phyloP scores from a whole-genome alignment of 2,113 vertebrate species.

The Elephantulus edwardii region DNA sequence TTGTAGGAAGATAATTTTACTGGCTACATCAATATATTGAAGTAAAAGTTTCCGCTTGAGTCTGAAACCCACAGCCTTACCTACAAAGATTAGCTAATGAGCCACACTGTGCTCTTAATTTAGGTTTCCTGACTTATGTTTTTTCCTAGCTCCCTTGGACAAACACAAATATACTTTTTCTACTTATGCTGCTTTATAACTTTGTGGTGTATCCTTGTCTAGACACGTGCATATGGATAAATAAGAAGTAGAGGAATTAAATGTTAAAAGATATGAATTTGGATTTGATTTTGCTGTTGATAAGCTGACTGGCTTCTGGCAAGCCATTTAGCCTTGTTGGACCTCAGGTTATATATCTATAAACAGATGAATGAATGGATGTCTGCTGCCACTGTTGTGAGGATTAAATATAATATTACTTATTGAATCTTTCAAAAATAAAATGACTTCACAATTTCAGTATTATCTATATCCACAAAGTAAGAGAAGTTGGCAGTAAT shows the following conservation, averaged over 20 bases:
- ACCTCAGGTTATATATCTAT: slow-evolving; percentile 10
- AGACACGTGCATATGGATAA: not conserved
- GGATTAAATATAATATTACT: slow-evolving; percentile 39
- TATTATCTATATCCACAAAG: not conserved
- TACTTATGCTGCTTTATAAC: slow-evolving; percentile 31
- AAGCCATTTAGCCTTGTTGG: slow-evolving; percentile 41
- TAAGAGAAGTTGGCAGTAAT: slow-evolving; percentile 44
- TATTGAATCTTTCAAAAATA: slow-evolving; percentile 48
- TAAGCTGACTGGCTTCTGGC: not conserved
- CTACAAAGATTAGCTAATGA: slow-evolving; percentile 1
- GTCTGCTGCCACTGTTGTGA: slow-evolving; percentile 19
- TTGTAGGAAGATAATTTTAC: slow-evolving; percentile 13
- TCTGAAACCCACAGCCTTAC: slow-evolving; percentile 24
- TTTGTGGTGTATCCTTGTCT: slow-evolving; percentile 12
- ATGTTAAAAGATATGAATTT: slow-evolving; percentile 15
- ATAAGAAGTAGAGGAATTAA: slow-evolving; percentile 36
- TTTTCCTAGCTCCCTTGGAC: slow-evolving; percentile 21
- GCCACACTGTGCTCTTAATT: slow-evolving; percentile 27
- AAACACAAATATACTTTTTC: not conserved
- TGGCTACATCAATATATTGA: not conserved
- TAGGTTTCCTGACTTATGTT: slow-evolving; percentile 34
- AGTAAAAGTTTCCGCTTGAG: slow-evolving; percentile 30
- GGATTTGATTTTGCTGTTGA: slow-evolving; percentile 44
- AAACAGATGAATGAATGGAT: slow-evolving; percentile 14
- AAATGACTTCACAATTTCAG: slow-evolving; percentile 36